phyloP scores from a whole-genome alignment of 2,797 vertebrate genomes.

The Sardinella longiceps region DNA sequence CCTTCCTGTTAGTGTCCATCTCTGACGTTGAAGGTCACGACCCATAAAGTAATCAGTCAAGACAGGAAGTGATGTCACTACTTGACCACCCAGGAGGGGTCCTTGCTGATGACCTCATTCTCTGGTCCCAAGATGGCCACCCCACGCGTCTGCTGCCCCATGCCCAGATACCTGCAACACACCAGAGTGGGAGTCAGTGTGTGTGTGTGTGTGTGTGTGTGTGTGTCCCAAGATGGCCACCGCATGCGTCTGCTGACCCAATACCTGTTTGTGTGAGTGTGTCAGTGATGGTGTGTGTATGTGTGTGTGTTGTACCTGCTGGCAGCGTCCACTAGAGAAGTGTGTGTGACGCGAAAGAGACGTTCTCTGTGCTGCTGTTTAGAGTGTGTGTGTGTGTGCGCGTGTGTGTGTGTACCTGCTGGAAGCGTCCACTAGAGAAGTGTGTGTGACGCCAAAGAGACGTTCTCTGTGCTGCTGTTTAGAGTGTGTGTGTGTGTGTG shows the following conservation, averaged over 20 bases:
- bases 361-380: no score
- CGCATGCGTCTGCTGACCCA: no score
- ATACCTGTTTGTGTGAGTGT: background rate
- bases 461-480: slow-evolving; percentile 85
- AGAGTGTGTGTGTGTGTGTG: no score
- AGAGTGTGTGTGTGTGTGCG: background rate
- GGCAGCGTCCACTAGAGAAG: no score
- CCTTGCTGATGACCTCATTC: slow-evolving; percentile 81
- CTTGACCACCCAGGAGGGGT: slow-evolving; percentile 89
- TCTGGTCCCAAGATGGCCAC: slow-evolving; percentile 87
- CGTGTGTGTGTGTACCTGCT: slow-evolving; percentile 71
- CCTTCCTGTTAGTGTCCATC: background rate
- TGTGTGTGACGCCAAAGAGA: slow-evolving; percentile 81
- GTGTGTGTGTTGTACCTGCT: background rate
- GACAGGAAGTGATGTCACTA: slow-evolving; percentile 58
- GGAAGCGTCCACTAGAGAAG: slow-evolving; percentile 76
- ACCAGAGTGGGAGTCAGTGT: background rate
- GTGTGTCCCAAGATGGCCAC: no score
- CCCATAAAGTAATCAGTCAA: background rate
- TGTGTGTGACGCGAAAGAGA: no score
- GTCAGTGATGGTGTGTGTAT: background rate
- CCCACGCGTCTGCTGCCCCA: slow-evolving; percentile 79
- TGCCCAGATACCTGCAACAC: slow-evolving; percentile 81
- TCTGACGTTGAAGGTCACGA: background rate
- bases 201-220: background rate